Evolutionary conservation across 2,113 vertebrate genomes (phyloP).

Genomic region (Albula goreensis): DNA sequence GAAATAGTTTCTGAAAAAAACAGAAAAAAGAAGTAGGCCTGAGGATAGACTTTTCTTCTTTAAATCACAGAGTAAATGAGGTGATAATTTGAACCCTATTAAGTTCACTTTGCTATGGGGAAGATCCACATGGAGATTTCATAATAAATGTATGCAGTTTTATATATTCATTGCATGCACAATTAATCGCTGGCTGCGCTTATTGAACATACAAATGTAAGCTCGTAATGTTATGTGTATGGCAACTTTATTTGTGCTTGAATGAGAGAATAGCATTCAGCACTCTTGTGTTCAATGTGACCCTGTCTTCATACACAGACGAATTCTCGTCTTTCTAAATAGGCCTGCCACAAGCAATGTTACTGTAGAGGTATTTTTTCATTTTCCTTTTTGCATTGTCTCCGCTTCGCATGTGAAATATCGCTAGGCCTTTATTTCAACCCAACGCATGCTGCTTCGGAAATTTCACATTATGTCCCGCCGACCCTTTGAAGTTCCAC

Average conservation of each 20-base stretch:
- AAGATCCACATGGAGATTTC: background rate
- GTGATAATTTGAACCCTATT: slow-evolving; percentile 27
- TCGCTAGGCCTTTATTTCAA: background rate
- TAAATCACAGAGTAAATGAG: slow-evolving; percentile 30
- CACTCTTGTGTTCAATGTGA: background rate
- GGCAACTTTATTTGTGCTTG: background rate
- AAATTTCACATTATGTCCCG: background rate
- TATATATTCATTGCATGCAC: background rate
- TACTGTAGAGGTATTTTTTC: background rate
- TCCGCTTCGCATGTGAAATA: background rate
- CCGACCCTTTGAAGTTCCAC: background rate
- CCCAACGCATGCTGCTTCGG: background rate
- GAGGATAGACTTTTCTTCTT: slow-evolving; percentile 31
- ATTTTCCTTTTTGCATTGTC: background rate
- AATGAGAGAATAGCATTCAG: background rate
- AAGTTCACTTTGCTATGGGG: slow-evolving; percentile 19
- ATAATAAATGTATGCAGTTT: slow-evolving; percentile 2
- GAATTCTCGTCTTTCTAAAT: background rate
- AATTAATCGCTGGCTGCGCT: background rate
- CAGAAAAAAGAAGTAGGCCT: background rate
- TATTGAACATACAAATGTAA: background rate
- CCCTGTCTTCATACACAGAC: background rate
- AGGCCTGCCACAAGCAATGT: background rate
- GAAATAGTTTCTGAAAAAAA: slow-evolving; percentile 13
- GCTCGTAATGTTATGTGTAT: background rate